These are phyloP conservation scores for Pristionchus japonicus DNA, from an alignment of 2,888 invertebrate species.

Conservation along the genomic window DNA sequence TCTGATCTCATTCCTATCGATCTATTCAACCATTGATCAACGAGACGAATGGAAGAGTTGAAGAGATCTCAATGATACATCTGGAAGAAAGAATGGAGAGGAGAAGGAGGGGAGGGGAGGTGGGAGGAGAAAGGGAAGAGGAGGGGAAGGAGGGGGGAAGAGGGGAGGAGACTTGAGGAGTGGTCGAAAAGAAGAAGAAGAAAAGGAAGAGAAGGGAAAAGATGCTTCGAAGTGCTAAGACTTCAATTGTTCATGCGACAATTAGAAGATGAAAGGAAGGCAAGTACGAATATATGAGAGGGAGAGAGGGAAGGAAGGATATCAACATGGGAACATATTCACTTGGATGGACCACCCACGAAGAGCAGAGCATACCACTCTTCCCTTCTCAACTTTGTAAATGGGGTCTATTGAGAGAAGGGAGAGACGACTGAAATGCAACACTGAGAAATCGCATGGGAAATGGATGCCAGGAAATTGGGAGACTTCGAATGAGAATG, in stretches of 20 bases:
- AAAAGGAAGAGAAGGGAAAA: too few species aligned
- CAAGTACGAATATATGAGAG: not conserved
- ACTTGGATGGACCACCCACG: not conserved
- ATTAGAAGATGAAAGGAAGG: not conserved
- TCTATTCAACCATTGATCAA: not conserved
- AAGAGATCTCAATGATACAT: not conserved
- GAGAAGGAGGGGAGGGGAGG: not conserved
- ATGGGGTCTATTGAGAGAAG: conserved; percentile 32
- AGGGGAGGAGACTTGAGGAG: conserved; percentile 9
- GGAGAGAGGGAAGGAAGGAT: not conserved
- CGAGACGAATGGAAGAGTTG: not conserved
- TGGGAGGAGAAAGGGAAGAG: not conserved
- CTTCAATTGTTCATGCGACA: conserved; percentile 39
- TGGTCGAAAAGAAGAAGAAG: conserved; percentile 2
- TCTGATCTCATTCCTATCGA: not conserved
- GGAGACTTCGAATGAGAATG: not conserved
- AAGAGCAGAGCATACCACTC: not conserved
- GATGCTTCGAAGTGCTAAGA: conserved; percentile 27
- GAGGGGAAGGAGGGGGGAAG: not conserved
- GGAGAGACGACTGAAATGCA: conserved; percentile 1
- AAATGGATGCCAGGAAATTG: not conserved
- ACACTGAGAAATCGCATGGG: not conserved
- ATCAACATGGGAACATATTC: not conserved
- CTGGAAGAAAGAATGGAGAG: not conserved
- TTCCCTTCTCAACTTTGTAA: not conserved